Evolutionary conservation across 1,140 invertebrate species (phyloP), one percentile per base, ranked within the genome.

Genomic region (Wasmannia auropunctata): DNA sequence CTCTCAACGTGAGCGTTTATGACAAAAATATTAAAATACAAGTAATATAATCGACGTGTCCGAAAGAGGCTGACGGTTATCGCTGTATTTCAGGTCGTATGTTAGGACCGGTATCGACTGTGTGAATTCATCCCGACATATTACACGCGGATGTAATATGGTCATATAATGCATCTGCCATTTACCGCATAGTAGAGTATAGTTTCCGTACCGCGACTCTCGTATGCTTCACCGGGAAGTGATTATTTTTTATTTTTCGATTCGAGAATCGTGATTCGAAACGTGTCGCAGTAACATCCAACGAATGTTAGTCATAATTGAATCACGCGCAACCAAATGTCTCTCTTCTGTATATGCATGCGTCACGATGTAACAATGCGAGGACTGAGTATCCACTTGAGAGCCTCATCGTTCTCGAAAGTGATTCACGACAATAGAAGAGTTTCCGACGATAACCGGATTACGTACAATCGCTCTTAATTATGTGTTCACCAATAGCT

Each of bases 41-140:
- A 88, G 7, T 80, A 43, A 69, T 70, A 58, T 63, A 69, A 72
- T 60, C 34, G 60, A 79, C 46, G 16, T 80, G 22, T 88, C 46
- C 7, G 81, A 58, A 49, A 37, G 34, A 86, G 22, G 43, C 40
- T 83, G 65, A 56, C 16, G 43, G 16, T 67, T 51, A 69, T 69
- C 63, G 34, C 22, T 67, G 51, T 69, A 65, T 49, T 34, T 65
- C 31, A 65, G 25, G 28, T 28, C 11, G 19, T 80, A 40, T 31
- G 43, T 62, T 77, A 77, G 74, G 19, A 46, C 19, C 28, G n/a
- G 7, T 77, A 51, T 65, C 34, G 25, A 67, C n/a, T n/a, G n/a
- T 62, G 54, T 22, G 22, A 69, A 40, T 84, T 85, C 28, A 25
- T 84, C n/a, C 5, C n/a, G n/a, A 40, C 8, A 31, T 86, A 3